These are phyloP conservation scores for Pyxicephalus adspersus DNA, from an alignment of 2,113 vertebrate species.

Conservation along the genomic window DNA sequence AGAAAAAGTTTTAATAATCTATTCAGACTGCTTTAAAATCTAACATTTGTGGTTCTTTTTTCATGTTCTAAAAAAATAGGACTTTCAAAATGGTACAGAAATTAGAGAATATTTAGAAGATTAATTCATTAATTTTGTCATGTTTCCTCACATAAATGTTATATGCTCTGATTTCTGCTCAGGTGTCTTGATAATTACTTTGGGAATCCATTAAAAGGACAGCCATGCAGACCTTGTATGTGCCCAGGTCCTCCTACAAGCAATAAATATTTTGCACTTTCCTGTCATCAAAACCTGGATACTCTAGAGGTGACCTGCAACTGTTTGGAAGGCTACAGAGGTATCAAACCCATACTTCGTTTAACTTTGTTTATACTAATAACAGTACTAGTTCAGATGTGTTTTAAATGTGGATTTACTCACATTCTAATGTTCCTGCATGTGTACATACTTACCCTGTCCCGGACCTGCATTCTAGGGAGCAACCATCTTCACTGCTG, in stretches of 20 bases:
- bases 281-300: slow-evolving; percentile 75
- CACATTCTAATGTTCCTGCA: too few species aligned
- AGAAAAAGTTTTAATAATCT: too few species aligned
- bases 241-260: slow-evolving; percentile 78
- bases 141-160: neutral
- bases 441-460: too few species aligned
- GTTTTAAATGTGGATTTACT: too few species aligned
- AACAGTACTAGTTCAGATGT: too few species aligned
- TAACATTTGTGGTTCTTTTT: neutral
- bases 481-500: too few species aligned
- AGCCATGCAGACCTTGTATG: slow-evolving; percentile 77
- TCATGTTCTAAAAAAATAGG: too few species aligned
- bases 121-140: neutral
- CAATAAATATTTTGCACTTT: slow-evolving; percentile 77
- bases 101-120: too few species aligned
- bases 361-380: neutral
- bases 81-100: too few species aligned
- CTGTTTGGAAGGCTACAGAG: slow-evolving; percentile 79
- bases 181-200: slow-evolving; percentile 83
- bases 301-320: slow-evolving; percentile 72
- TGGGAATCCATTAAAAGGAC: slow-evolving; percentile 72
- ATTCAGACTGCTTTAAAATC: neutral
- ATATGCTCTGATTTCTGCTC: neutral
- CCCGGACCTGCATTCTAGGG: too few species aligned
- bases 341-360: slow-evolving; percentile 61